Evolutionary conservation across 2,888 invertebrate species (phyloP).

Genomic region (Troides oblongomaculatus): DNA sequence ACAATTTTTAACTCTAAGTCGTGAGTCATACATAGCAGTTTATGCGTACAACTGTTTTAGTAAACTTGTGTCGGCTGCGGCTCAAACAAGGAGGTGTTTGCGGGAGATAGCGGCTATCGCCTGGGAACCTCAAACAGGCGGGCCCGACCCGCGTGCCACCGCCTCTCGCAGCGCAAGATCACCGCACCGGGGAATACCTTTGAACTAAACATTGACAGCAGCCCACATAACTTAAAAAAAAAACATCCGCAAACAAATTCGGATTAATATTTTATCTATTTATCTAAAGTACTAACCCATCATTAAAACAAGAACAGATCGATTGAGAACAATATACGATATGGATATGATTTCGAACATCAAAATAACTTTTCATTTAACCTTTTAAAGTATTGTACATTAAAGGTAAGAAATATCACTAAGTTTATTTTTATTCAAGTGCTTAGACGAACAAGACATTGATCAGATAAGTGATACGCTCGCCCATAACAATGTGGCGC

Average conservation of each 20-base stretch:
- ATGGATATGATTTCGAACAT: no score
- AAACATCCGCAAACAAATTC: neutral
- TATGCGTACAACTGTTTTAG: slow-evolving; percentile 29
- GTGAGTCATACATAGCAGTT: slow-evolving; percentile 14
- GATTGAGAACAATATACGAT: no score
- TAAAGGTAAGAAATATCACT: no score
- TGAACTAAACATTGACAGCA: slow-evolving; percentile 1
- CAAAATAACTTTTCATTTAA: no score
- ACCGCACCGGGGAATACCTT: slow-evolving; percentile 43
- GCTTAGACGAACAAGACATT: no score
- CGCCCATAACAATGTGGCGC: no score
- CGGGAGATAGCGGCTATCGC: slow-evolving; percentile 75
- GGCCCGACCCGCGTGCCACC: slow-evolving; percentile 63
- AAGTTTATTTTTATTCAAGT: no score
- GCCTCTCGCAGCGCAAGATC: slow-evolving; percentile 61
- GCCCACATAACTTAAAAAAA: slow-evolving; percentile 1
- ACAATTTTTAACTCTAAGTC: slow-evolving; percentile 14
- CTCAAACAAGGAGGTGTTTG: slow-evolving; percentile 77
- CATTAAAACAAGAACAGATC: no score
- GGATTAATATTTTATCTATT: no score
- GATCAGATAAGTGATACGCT: no score
- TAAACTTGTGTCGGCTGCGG: slow-evolving; percentile 57
- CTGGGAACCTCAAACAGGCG: slow-evolving; percentile 77
- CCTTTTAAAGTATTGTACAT: no score
- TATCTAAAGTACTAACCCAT: no score